Conservation (phyloP, 1,140 invertebrate species). For the Calephelis virginiensis region DNA sequence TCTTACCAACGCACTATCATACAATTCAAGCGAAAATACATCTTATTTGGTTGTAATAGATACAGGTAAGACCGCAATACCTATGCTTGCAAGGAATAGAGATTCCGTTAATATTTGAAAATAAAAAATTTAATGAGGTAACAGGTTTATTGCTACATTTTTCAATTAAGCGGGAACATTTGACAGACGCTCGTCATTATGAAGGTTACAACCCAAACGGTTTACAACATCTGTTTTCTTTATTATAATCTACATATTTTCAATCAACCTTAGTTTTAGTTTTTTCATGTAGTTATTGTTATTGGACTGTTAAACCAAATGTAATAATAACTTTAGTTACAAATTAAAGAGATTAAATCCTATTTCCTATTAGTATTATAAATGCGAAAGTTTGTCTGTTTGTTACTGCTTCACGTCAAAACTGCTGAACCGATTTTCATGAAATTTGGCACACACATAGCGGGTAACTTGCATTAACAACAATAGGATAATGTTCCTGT, state of each 20-base stretch:
- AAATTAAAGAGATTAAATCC: too few species aligned
- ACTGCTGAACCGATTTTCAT: too few species aligned
- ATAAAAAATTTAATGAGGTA: conserved; percentile 22
- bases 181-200: conserved; percentile 17
- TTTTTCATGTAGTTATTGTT: not conserved
- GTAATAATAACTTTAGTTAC: too few species aligned
- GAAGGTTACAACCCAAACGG: not conserved
- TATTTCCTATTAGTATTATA: too few species aligned
- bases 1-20: conserved; percentile 3
- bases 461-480: too few species aligned
- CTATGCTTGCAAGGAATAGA: not conserved
- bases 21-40: not conserved
- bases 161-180: conserved; percentile 16
- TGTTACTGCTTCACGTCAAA: too few species aligned
- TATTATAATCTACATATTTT: conserved; percentile 10
- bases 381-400: too few species aligned
- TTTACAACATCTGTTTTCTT: conserved; percentile 10
- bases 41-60: not conserved
- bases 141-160: conserved; percentile 26
- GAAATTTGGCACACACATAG: too few species aligned
- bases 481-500: too few species aligned
- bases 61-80: not conserved
- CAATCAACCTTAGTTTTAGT: not conserved
- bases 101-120: conserved; percentile 10
- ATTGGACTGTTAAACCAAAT: too few species aligned